Evolutionary conservation across 2,888 invertebrate genomes (phyloP).

Genomic region (Chorisops tibialis): DNA sequence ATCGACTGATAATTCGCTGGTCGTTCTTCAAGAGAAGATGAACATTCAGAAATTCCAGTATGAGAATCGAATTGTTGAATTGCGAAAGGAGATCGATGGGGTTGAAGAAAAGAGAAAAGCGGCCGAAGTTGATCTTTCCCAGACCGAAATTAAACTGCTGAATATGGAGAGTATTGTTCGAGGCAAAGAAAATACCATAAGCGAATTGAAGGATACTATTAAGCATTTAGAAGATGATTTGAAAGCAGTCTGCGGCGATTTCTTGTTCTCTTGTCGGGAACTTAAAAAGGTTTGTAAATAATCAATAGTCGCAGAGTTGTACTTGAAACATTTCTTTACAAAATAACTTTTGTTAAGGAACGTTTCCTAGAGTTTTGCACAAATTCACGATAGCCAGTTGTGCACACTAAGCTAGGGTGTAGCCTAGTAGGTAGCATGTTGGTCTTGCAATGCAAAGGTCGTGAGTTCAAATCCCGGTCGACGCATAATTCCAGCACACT

Average conservation of each 20-base stretch:
- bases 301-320: no score
- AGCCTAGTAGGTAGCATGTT: no score
- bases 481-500: no score
- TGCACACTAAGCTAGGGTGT: no score
- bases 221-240: conserved; percentile 45
- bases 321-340: no score
- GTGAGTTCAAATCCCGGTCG: no score
- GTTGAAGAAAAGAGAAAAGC: conserved; percentile 38
- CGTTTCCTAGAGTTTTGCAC: no score
- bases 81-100: conserved; percentile 38
- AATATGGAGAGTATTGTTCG: conserved; percentile 39
- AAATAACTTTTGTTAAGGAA: no score
- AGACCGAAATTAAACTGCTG: conserved; percentile 41
- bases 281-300: conserved; percentile 43
- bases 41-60: conserved; percentile 42
- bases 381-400: no score
- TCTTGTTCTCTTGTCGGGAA: conserved; percentile 48
- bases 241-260: conserved; percentile 46
- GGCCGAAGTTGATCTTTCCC: conserved; percentile 38
- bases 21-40: conserved; percentile 56
- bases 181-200: conserved; percentile 39
- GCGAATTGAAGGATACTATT: conserved; percentile 38
- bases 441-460: no score
- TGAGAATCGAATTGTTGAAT: conserved; percentile 42
- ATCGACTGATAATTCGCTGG: conserved; percentile 62